These are phyloP conservation scores for Stegodyphus mimosarum DNA, from an alignment of 1,140 invertebrate species.

Conservation along the genomic window DNA sequence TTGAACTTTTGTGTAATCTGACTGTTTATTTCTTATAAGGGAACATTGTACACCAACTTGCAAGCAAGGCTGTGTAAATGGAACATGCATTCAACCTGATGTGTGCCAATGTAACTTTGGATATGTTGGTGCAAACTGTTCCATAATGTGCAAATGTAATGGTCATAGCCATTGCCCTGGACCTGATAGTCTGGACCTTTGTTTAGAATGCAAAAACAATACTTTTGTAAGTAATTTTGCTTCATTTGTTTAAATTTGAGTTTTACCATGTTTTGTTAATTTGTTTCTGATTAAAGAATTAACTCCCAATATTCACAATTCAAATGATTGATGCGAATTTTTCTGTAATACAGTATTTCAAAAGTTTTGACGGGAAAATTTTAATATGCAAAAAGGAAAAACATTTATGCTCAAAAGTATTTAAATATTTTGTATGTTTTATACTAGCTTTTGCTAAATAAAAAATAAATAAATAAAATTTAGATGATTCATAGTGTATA, in stretches of 20 bases:
- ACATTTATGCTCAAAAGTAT: too few relatives aligned
- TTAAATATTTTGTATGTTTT: too few relatives aligned
- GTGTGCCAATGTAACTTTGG: conserved; percentile 92
- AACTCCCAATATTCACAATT: too few relatives aligned
- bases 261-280: not conserved
- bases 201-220: conserved; percentile 89
- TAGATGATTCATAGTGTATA: too few relatives aligned
- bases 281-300: too few relatives aligned
- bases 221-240: conserved; percentile 76
- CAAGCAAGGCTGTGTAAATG: conserved; percentile 88
- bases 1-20: not conserved
- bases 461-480: too few relatives aligned
- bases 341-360: too few relatives aligned
- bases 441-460: too few relatives aligned
- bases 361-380: too few relatives aligned
- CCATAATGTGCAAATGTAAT: conserved; percentile 92
- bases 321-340: too few relatives aligned
- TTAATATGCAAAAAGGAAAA: too few relatives aligned
- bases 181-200: conserved; percentile 83
- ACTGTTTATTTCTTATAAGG: conserved; percentile 62
- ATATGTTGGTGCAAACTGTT: conserved; percentile 93
- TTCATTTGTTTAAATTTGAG: not conserved
- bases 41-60: conserved; percentile 83
- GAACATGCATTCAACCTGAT: conserved; percentile 85
- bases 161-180: conserved; percentile 92